phyloP scores from a whole-genome alignment of 2,113 vertebrate species.

The Mystacornis crossleyi region DNA sequence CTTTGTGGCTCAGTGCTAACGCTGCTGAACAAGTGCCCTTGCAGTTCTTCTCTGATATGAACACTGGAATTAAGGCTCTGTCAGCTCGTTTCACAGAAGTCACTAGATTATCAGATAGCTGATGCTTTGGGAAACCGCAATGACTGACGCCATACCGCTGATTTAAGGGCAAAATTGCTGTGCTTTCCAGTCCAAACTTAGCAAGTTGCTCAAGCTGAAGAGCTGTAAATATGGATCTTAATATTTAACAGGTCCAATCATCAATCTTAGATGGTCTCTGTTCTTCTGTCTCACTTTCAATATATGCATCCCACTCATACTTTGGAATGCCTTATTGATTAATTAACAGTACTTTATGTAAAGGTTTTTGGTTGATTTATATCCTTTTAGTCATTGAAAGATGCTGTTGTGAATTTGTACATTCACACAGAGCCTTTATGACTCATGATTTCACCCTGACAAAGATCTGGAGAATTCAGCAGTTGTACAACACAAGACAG shows the following conservation, averaged over 20 bases:
- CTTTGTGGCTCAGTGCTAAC: not conserved
- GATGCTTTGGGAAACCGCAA: not conserved
- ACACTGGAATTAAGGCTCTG: not conserved
- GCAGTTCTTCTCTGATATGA: not conserved
- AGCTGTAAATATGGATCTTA: conserved; percentile 73
- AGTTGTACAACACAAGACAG: not conserved
- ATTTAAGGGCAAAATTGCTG: not conserved
- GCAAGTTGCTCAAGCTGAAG: not conserved
- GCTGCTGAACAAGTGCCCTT: not conserved
- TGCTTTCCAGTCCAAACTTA: not conserved
- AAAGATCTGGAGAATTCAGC: not conserved
- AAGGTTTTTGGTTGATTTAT: not conserved
- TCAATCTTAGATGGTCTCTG: conserved; percentile 53
- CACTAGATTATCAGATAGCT: not conserved
- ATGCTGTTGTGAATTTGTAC: not conserved
- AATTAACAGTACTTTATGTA: not conserved
- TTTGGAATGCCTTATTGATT: not conserved
- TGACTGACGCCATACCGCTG: not conserved
- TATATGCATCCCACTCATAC: not conserved
- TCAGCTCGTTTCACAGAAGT: not conserved
- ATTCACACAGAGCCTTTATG: not conserved
- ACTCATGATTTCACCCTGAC: not conserved
- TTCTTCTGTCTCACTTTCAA: conserved; percentile 14
- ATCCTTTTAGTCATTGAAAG: not conserved
- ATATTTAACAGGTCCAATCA: conserved; percentile 71